A percentile compares a stretch with the other conserved stretches of the same genome.
These are phyloP conservation scores for Pomacea maculata DNA, from an alignment of 1,140 invertebrate genomes.

Conservation along the genomic window DNA sequence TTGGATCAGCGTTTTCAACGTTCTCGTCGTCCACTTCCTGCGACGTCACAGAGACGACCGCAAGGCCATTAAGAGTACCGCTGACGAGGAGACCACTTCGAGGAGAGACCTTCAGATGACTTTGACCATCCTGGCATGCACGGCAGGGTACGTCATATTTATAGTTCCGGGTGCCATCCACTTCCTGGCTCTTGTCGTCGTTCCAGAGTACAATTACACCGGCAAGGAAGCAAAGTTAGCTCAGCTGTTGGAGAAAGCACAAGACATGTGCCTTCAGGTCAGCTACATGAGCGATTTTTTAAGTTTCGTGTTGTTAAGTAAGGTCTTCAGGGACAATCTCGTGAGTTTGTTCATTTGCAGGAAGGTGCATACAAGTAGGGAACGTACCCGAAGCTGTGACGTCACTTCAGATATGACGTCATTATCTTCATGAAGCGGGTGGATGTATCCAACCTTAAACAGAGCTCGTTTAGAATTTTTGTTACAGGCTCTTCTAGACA, in stretches of 20 bases:
- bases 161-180: not conserved
- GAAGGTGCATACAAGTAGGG: too few relatives aligned
- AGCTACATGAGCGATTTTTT: conserved; percentile 5
- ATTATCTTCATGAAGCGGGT: too few relatives aligned
- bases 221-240: not conserved
- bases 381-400: too few relatives aligned
- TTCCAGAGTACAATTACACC: not conserved
- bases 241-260: not conserved
- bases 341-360: too few relatives aligned
- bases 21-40: not conserved
- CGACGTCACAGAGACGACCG: conserved; percentile 1
- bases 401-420: too few relatives aligned
- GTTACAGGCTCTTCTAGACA: too few relatives aligned
- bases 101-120: conserved; percentile 1
- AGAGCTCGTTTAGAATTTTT: too few relatives aligned
- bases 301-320: not conserved
- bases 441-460: too few relatives aligned
- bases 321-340: not conserved
- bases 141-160: not conserved
- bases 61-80: not conserved
- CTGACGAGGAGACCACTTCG: not conserved
- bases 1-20: not conserved
- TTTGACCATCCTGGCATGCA: not conserved
- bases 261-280: not conserved
- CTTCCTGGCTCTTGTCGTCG: not conserved